Conservation (phyloP, 2,113 vertebrate genomes). For the Alligator sinensis region DNA sequence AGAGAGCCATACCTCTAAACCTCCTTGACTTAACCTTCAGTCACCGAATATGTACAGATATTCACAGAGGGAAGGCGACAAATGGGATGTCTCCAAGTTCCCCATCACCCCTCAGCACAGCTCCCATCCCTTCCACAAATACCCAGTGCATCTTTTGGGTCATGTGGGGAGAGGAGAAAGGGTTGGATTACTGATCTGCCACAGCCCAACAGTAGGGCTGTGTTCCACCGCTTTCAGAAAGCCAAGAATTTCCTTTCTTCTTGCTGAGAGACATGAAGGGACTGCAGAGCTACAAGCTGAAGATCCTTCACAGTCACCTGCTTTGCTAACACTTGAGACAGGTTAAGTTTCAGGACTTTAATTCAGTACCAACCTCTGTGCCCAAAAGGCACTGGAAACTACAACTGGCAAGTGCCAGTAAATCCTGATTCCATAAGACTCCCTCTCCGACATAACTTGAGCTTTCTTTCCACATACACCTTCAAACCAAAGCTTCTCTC, state of each 20-base stretch:
- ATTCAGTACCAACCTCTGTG: fast-evolving
- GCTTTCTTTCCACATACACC: neutral
- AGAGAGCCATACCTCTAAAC: neutral
- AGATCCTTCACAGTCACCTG: neutral
- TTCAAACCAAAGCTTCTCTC: neutral
- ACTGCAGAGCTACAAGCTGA: neutral
- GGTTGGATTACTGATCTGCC: neutral
- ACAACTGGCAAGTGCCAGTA: neutral
- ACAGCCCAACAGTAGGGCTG: neutral
- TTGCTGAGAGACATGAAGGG: neutral
- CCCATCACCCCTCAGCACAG: too few species aligned
- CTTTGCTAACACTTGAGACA: neutral
- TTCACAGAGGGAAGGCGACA: fast-evolving
- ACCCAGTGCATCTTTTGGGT: neutral
- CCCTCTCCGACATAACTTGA: neutral
- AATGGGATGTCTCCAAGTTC: neutral
- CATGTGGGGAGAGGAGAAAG: neutral
- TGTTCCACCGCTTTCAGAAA: neutral
- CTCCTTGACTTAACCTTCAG: fast-evolving
- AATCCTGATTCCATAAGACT: neutral
- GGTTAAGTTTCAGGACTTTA: neutral
- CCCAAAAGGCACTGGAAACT: neutral
- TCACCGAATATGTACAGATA: neutral
- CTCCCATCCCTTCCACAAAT: neutral
- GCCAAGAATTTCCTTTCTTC: neutral